Evolutionary conservation across 2,888 invertebrate genomes (phyloP), one percentile per base, ranked within the genome.

Genomic region (Malthinus flaveolus): DNA sequence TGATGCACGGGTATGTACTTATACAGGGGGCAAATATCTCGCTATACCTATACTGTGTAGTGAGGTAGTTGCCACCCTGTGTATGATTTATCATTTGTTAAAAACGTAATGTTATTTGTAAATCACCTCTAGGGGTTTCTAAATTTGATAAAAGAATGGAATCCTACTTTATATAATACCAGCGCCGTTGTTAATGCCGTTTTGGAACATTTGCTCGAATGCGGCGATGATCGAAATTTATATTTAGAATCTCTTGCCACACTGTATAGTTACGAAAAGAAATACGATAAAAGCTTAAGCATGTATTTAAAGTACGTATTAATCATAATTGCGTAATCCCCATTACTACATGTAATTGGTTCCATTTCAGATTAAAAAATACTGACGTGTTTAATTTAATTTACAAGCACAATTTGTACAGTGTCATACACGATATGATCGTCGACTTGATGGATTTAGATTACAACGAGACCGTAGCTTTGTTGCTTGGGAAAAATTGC

Each of bases 361-460:
- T n/a, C 1, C 37, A 11, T 56, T 51, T 32, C 32, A 87, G 88
- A 73, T 81, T 97, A 49, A 87, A 90, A 73, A 93, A 97, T 77
- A 89, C 89, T 74, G 94, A 94, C 73, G 95, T 97, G 8, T 97
- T 97, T 76, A 85, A 87, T 62, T 79, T 97, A 59, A 97, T 97
- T 62, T 85, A 87, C 61, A 87, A 90, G 70, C 90, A 95, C 77
- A 84, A 91, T 64, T 83, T 97, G 71, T 94, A 92, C 76, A 83
- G 85, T 68, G 87, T 90, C 1, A 90, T 97, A 70, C 88, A 90
- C 71, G 90, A 93, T 72, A 90, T 93, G 83, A 89, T 97, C 56
- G 87, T 93, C 62, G 90, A 91, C 63, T 81, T 97, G 42, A 95
- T 97, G 89, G 87, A 89, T 68, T 83, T 97, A 54, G 94, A 97